Conservation (phyloP, 2,888 invertebrate species). For the Hirtodrosophila cameraria region DNA sequence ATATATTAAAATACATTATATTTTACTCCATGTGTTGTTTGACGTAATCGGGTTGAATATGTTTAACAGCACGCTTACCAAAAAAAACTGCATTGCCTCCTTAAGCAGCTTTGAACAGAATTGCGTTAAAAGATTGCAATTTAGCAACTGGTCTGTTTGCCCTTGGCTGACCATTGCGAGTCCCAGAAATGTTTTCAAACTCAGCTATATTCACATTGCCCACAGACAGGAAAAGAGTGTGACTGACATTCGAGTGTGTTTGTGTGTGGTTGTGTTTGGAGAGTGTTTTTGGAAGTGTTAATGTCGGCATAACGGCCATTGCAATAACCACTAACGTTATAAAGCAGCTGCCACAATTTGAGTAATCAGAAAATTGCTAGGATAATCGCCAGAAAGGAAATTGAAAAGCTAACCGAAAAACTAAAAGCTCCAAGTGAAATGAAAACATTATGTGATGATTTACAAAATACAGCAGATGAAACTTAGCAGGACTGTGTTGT, state of each 20-base stretch:
- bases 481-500: slow-evolving; percentile 5
- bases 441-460: slow-evolving; percentile 21
- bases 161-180: slow-evolving; percentile 8
- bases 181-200: slow-evolving; percentile 1
- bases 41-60: neutral
- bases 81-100: slow-evolving; percentile 8
- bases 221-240: neutral
- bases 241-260: neutral
- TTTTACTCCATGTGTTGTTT: too few relatives aligned
- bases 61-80: neutral
- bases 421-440: slow-evolving; percentile 8
- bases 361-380: slow-evolving; percentile 5
- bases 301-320: slow-evolving; percentile 15
- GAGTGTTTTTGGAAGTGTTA: neutral
- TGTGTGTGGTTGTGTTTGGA: neutral
- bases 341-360: slow-evolving; percentile 23
- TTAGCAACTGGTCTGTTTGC: neutral
- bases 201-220: neutral
- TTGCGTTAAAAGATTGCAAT: slow-evolving; percentile 22
- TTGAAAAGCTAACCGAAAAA: slow-evolving; percentile 20
- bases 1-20: too few relatives aligned
- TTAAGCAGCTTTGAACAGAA: slow-evolving; percentile 7
- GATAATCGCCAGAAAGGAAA: slow-evolving; percentile 26
- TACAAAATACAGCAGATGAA: neutral
- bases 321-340: slow-evolving; percentile 14